phyloP scores from a whole-genome alignment of 2,888 invertebrate genomes.

The Griposia aprilina region DNA sequence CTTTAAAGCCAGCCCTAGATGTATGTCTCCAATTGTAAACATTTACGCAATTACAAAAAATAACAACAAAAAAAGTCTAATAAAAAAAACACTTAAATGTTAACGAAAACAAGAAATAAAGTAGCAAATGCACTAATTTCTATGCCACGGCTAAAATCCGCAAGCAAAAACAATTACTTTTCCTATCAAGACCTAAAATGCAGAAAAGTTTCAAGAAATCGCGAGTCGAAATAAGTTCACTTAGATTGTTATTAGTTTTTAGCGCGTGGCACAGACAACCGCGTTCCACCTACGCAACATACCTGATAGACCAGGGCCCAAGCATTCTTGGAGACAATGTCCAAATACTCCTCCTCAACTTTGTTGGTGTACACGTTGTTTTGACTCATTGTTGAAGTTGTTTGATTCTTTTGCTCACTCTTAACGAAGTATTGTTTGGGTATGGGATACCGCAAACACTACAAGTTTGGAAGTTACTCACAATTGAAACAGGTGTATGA shows the following conservation, averaged over 20 bases:
- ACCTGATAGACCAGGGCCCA: conserved; percentile 95
- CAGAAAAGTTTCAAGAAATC: conserved; percentile 38
- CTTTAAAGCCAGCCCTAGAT: not conserved
- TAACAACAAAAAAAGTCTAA: not conserved
- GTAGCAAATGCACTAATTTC: conserved; percentile 44
- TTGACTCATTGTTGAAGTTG: conserved; percentile 61
- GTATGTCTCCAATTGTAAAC: not conserved
- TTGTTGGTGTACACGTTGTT: conserved; percentile 73
- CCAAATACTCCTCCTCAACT: conserved; percentile 93
- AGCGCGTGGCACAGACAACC: conserved; percentile 78
- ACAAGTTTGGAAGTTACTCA: conserved; percentile 56
- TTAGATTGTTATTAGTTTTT: conserved; percentile 61
- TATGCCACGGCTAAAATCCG: conserved; percentile 54
- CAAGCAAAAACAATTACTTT: conserved; percentile 17
- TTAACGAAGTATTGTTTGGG: conserved; percentile 65
- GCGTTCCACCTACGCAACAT: conserved; percentile 75
- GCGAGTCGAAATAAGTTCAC: conserved; percentile 30
- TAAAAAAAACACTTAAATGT: not conserved
- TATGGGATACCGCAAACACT: conserved; percentile 60
- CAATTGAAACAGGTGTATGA: conserved; percentile 33
- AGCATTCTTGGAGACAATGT: conserved; percentile 92
- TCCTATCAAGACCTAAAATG: not conserved
- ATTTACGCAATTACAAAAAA: not conserved
- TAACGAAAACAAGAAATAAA: conserved; percentile 14
- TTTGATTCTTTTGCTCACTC: conserved; percentile 57